These are phyloP conservation scores for Megamerina dolium DNA, from an alignment of 2,888 invertebrate species.

Conservation along the genomic window DNA sequence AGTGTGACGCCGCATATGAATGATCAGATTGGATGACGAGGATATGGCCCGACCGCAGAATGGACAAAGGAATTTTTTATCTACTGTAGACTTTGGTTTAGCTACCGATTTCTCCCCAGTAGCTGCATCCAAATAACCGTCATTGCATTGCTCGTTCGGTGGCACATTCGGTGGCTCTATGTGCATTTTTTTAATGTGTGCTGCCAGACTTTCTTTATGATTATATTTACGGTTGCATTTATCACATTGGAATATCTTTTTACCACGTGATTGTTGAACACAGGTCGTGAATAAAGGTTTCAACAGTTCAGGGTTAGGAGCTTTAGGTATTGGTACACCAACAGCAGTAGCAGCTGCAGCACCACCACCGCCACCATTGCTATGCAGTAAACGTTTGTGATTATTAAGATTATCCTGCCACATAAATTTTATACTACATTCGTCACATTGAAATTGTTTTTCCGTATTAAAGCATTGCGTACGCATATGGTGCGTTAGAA, in stretches of 20 bases:
- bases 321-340: slow-evolving; percentile 1
- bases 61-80: slow-evolving; percentile 50
- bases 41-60: slow-evolving; percentile 60
- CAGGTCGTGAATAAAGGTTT: not conserved
- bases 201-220: slow-evolving; percentile 40
- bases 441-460: slow-evolving; percentile 36
- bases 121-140: slow-evolving; percentile 7
- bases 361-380: too few species aligned
- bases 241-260: slow-evolving; percentile 35
- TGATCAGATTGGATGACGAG: slow-evolving; percentile 58
- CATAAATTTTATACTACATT: slow-evolving; percentile 43
- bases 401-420: slow-evolving; percentile 42
- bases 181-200: slow-evolving; percentile 39
- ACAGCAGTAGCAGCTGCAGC: slow-evolving; percentile 1
- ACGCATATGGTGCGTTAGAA: slow-evolving; percentile 53
- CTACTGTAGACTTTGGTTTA: not conserved
- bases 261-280: not conserved
- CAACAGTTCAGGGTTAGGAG: slow-evolving; percentile 10
- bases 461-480: slow-evolving; percentile 41
- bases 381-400: slow-evolving; percentile 33
- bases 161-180: not conserved
- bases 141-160: slow-evolving; percentile 3
- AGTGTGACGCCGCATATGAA: slow-evolving; percentile 62
- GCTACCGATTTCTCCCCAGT: slow-evolving; percentile 5
- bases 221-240: slow-evolving; percentile 42